A percentile compares a stretch with the other conserved stretches of the same genome.
Conservation (phyloP, 35 echinoderm and acorn worm species). For the Patiria miniata region DNA sequence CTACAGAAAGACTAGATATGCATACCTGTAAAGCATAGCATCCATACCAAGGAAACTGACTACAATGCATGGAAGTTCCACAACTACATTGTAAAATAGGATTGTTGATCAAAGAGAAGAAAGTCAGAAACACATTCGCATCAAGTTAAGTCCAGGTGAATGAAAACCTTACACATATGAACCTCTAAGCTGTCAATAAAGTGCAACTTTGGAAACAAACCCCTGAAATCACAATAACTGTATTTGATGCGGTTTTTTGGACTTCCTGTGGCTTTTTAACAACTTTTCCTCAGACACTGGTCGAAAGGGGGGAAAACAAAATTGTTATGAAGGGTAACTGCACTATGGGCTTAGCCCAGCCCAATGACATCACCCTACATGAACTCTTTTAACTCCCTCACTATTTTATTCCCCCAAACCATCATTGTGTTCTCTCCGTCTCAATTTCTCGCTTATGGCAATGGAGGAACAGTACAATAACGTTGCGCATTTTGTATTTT, state of each 20-base stretch:
- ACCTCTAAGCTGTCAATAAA: no score
- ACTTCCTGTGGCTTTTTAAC: conserved; percentile 1
- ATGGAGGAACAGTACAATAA: background rate
- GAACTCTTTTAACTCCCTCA: background rate
- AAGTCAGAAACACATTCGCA: no score
- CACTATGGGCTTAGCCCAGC: background rate
- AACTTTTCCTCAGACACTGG: no score
- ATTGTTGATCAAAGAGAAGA: no score
- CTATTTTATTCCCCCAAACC: background rate
- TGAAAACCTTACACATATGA: no score
- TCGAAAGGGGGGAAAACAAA: no score
- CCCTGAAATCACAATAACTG: no score
- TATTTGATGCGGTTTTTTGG: conserved; percentile 16
- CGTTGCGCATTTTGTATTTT: background rate
- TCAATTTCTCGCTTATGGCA: conserved; percentile 21
- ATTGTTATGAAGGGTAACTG: background rate
- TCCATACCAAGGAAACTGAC: background rate
- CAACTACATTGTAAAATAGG: no score
- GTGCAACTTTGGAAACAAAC: no score
- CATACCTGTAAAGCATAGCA: background rate
- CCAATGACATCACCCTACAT: background rate
- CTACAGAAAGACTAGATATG: background rate
- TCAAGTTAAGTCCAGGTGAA: no score
- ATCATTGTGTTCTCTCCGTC: background rate
- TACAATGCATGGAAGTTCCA: no score